Percentiles rank a stretch among this genome's conserved stretches.
These are phyloP conservation scores for Macrophya annulata DNA, from an alignment of 2,888 invertebrate species.

Conservation along the genomic window DNA sequence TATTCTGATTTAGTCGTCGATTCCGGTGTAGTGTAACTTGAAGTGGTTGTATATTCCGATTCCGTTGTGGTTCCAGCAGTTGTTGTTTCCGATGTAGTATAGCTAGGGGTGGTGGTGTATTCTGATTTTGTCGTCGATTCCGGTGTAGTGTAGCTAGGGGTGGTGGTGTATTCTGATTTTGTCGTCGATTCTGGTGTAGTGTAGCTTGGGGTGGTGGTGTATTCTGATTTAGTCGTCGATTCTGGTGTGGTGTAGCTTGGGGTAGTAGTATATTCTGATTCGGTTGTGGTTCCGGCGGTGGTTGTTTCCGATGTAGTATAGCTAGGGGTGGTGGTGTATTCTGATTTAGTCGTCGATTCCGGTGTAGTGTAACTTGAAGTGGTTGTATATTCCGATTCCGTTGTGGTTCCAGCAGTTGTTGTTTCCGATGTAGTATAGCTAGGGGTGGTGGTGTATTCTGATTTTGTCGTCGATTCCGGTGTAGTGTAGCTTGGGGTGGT, in stretches of 20 bases:
- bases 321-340: background rate
- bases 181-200: conserved; percentile 1
- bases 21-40: background rate
- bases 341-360: background rate
- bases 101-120: background rate
- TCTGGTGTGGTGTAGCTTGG: too few relatives aligned
- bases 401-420: background rate
- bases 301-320: background rate
- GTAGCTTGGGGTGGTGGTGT: background rate
- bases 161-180: background rate
- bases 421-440: background rate
- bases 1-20: background rate
- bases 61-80: too few relatives aligned
- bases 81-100: background rate
- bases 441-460: background rate
- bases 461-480: background rate
- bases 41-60: background rate
- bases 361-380: background rate
- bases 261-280: background rate
- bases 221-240: too few relatives aligned
- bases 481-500: background rate
- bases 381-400: background rate
- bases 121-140: background rate
- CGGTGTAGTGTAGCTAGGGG: background rate
- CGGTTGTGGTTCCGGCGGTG: background rate